Evolutionary conservation across 2,888 invertebrate species (phyloP).

Genomic region (Plutella xylostella): DNA sequence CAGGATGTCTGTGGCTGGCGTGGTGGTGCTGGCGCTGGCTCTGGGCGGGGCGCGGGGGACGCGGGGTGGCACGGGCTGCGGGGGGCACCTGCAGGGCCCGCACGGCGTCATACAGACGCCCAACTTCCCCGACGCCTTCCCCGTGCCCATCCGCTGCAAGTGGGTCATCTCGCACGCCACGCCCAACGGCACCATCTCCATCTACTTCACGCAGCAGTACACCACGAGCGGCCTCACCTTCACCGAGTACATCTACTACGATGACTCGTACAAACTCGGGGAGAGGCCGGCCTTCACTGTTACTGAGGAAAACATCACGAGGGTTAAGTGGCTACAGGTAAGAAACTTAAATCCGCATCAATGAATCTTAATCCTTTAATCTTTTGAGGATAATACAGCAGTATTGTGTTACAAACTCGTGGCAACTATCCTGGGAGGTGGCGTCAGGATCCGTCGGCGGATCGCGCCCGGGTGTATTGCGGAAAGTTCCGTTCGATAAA

Average conservation of each 20-base stretch:
- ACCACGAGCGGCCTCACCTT: conserved; percentile 82
- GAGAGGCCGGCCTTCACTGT: conserved; percentile 76
- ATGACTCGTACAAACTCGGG: conserved; percentile 75
- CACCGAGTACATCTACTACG: conserved; percentile 82
- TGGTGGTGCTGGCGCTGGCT: too few relatives aligned
- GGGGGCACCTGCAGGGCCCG: conserved; percentile 73
- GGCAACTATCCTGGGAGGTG: too few relatives aligned
- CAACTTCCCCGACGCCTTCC: conserved; percentile 84
- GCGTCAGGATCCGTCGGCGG: too few relatives aligned
- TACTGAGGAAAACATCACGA: conserved; percentile 80
- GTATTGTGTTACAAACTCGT: too few relatives aligned
- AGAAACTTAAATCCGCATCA: too few relatives aligned
- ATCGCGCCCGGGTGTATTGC: too few relatives aligned
- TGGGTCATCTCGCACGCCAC: conserved; percentile 89
- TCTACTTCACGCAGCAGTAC: conserved; percentile 91
- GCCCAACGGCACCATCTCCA: conserved; percentile 79
- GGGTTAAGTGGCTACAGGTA: conserved; percentile 70
- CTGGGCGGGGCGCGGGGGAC: too few relatives aligned
- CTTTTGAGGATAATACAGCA: too few relatives aligned
- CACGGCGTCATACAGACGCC: conserved; percentile 85
- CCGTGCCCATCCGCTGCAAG: conserved; percentile 84
- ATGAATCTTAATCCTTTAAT: too few relatives aligned
- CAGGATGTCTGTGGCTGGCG: too few relatives aligned
- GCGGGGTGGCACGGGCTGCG: too few relatives aligned
- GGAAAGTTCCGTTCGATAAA: too few relatives aligned